Evolutionary conservation across 2,888 invertebrate genomes (phyloP), one percentile per base, ranked within the genome.

Genomic region (Diarsia mendica): DNA sequence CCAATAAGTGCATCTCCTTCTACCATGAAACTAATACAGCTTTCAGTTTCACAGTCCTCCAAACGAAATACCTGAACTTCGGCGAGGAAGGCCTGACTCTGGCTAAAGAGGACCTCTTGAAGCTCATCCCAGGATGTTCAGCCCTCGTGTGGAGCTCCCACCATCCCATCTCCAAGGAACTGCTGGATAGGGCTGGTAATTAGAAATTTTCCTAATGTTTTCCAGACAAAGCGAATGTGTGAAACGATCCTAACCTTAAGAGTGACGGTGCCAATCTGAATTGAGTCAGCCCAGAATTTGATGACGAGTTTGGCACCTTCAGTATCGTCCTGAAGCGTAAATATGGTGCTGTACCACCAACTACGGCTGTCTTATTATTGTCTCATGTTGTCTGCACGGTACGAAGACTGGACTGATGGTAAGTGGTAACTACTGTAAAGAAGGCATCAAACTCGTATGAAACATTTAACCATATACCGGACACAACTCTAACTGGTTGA

Each of bases 171-270:
- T 94, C 96, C 65, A 95, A 93, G 66, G 97, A 98, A 86, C 93
- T 98, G 13, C 89, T 98, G 70, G 97, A 98, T 83, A 96, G 94
- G 86, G 98, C 98, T 87, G 98, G 98, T 98, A 93, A 89, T 81
- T 84, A 72, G 18, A 58, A 2, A 13, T 13, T 61, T 8, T 1
- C 9, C 8, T 46, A 46, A 33, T n/a, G n/a, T n/a, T n/a, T n/a
- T n/a, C 2, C 2, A 20, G 13, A 49, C 6, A 49, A 39, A 13
- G 2, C 48, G 9, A 18, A 18, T 13, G 13, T 23, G 13, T 55
- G 23, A 23, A 23, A 58, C 28, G 15, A 8, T 28, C 28, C 13
- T 15, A 23, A 11, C n/a, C n/a, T n/a, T n/a, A n/a, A n/a, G n/a
- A n/a, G n/a, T n/a, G n/a, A 58, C 8, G 28, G 28, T 18, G 58